Base-by-base conservation (phyloP, 2,113 vertebrate species). In the Chloebia gouldiae region DNA sequence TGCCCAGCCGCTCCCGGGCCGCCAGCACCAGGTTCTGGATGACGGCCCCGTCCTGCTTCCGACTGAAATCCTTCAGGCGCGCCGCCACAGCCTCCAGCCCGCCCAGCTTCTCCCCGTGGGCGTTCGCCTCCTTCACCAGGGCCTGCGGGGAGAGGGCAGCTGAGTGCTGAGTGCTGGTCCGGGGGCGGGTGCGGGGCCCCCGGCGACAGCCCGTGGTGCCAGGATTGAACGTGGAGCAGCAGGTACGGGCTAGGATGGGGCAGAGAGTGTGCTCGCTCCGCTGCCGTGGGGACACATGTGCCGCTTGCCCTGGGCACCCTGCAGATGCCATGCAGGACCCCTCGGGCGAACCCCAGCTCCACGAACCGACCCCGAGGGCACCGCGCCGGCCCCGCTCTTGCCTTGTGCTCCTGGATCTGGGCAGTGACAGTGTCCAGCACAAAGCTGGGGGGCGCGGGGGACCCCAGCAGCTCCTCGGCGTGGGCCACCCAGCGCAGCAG, bases 331-430 rank as follows among this genome's bases (percentile, higher is more conserved):
- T 7, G 15, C 64, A 2, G 35, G 12, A 42, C 37, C 56, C 35
- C 53, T 13, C 10, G 11, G 35, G 31, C 28, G 33, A 33, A 14
- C 18, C n/a, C 49, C 59, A 19, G n/a, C 39, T 4, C 33, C 47
- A 0, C 0, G 11, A 17, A 7, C 40, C 39, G 6, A 21, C 33
- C 21, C 33, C 3, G 13, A 27, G 11, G 14, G 20, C 14, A 6
- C 39, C 8, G 3, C 6, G 2, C 27, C 2, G 1, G 40, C 77
- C 28, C 42, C 13, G 15, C 16, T 0, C 90, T 91, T 35, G 98
- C 99, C 98, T 98, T 98, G 96, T 99, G 98, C 63, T 98, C 97
- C 94, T 98, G 98, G 60, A 98, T 97, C 97, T 99, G 99, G 13
- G 59, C 33, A 4, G 94, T 97, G 91, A 99, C 90, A 1, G 97